phyloP scores from a whole-genome alignment of 2,888 invertebrate species.

The Limnephilus marmoratus region DNA sequence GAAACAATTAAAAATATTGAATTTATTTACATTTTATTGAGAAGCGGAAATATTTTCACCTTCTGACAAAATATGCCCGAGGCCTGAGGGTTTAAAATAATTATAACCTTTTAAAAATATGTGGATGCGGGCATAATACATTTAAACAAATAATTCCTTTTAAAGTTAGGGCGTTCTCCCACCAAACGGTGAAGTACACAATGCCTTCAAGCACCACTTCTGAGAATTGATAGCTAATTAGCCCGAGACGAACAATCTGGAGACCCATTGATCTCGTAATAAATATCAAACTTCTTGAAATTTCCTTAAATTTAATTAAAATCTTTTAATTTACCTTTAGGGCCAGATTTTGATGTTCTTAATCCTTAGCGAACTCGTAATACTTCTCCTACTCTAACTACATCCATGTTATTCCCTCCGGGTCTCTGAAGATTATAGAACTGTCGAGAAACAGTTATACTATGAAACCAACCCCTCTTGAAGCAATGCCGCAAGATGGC shows the following conservation, averaged over 20 bases:
- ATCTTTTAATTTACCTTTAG: not conserved
- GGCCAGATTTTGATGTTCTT: not conserved
- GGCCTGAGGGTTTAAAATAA: too few species aligned
- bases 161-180: not conserved
- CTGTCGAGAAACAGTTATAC: not conserved
- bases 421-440: not conserved
- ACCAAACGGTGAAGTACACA: not conserved
- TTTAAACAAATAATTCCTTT: too few species aligned
- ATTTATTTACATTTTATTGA: too few species aligned
- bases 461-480: too few species aligned
- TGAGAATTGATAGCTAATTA: not conserved
- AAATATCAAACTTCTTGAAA: not conserved
- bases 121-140: too few species aligned
- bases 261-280: not conserved
- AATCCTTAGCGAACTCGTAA: not conserved
- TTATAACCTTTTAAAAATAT: too few species aligned
- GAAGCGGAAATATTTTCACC: too few species aligned
- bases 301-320: not conserved
- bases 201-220: not conserved
- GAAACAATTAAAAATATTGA: too few species aligned
- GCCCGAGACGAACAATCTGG: not conserved
- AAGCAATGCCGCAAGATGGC: not conserved
- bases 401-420: constrained; percentile 15
- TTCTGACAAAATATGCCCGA: too few species aligned
- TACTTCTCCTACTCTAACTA: constrained; percentile 6